Percentiles rank a stretch among this genome's conserved stretches.
phyloP scores from a whole-genome alignment of 2,888 invertebrate genomes.

The Caenorhabditis angaria region DNA sequence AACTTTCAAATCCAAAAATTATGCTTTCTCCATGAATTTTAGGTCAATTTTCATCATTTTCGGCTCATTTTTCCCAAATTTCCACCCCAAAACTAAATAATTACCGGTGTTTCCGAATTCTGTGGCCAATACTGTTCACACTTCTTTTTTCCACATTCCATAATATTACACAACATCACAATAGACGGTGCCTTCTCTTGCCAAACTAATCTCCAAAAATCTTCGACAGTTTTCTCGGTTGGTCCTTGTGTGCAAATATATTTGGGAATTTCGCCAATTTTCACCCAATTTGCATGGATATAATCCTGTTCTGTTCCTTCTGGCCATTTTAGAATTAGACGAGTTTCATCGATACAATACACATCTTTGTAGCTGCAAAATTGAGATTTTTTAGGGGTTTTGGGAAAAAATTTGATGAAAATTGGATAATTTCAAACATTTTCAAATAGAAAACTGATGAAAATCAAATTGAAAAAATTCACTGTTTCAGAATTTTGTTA shows the following conservation, averaged over 20 bases:
- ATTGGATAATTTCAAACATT: no score
- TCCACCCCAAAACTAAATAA: not conserved
- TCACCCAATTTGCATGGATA: slow-evolving; percentile 66
- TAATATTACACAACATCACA: slow-evolving; percentile 61
- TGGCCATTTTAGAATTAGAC: slow-evolving; percentile 54
- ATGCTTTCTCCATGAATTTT: not conserved
- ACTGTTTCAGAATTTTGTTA: no score
- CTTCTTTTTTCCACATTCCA: slow-evolving; percentile 61
- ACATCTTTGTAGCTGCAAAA: slow-evolving; percentile 52
- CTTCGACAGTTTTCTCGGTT: slow-evolving; percentile 57
- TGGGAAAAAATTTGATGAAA: no score
- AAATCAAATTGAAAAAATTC: no score
- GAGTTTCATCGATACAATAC: slow-evolving; percentile 60
- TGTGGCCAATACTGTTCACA: slow-evolving; percentile 67
- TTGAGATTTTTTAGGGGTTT: no score
- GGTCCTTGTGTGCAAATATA: slow-evolving; percentile 63
- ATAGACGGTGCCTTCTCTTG: slow-evolving; percentile 59
- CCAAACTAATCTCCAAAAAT: slow-evolving; percentile 62
- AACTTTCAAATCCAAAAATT: no score
- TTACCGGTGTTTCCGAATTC: slow-evolving; percentile 1
- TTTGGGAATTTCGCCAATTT: slow-evolving; percentile 33
- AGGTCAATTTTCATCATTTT: no score
- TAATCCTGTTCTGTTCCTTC: slow-evolving; percentile 51
- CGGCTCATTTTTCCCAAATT: no score
- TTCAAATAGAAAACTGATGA: no score